Evolutionary conservation across 1,140 invertebrate species (phyloP), one percentile per base, ranked within the genome.

Genomic region (Teleogryllus occipitalis): DNA sequence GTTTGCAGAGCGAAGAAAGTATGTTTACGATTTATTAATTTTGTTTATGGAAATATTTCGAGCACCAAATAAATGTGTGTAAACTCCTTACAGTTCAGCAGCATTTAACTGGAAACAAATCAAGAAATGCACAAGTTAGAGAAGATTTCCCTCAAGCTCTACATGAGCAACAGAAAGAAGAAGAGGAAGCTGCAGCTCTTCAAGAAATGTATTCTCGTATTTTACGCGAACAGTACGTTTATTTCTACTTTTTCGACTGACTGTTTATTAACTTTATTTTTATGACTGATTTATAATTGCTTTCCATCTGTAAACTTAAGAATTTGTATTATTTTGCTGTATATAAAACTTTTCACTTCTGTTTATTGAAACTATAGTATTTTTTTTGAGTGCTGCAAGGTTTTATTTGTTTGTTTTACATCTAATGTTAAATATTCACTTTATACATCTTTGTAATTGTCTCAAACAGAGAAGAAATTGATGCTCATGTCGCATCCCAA

Each of bases 1-100:
- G 92, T 80, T 87, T 98, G 15, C 97, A 98, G 86, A 93, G 94
- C 84, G 90, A 97, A 87, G 96, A 98, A 89, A 96, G 95, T 93
- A 88, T 89, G 91, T 89, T 72, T 75, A 79, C 75, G 1, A 75
- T 75, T n/a, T 75, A 0, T 10, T 10, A 65, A 3, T 65, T 14
- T 65, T 65, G 1, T 65, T 65, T 65, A 14, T 7, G 54, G 54
- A 14, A 39, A 18, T 3, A 18, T 65, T 3, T 65, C 18, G 54
- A 39, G 5, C 27, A 39, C 27, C 5, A 39, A 39, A 39, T 39
- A 39, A 72, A 15, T 5, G 15, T 76, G 15, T 27, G 3, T 80
- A 76, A 14, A 14, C 18, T 65, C 54, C 12, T 84, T 84, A 8
- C 84, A 95, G 93, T 94, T 85, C 91, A 90, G 84, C 91, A 91